These are phyloP conservation scores for Hesperia comma DNA, from an alignment of 2,888 invertebrate genomes.

Conservation along the genomic window DNA sequence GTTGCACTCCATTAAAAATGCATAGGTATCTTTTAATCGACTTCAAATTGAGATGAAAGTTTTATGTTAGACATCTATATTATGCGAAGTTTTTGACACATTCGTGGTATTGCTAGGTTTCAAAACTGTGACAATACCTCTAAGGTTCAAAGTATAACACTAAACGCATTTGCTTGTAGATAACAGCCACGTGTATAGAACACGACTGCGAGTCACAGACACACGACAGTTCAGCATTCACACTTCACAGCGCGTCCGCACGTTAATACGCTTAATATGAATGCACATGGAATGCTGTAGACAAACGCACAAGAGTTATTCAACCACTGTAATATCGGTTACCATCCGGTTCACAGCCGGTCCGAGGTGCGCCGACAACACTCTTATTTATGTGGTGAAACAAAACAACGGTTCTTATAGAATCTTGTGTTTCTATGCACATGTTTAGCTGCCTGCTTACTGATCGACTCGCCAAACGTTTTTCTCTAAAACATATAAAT, in stretches of 20 bases:
- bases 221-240: slow-evolving; percentile 2
- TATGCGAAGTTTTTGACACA: no score
- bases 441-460: background rate
- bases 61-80: no score
- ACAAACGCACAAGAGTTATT: slow-evolving; percentile 33
- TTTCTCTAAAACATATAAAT: no score
- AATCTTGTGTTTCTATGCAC: background rate
- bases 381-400: slow-evolving; percentile 3
- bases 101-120: no score
- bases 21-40: no score
- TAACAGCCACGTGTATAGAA: no score
- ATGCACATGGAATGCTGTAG: slow-evolving; percentile 30
- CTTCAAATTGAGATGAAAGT: no score
- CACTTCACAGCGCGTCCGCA: slow-evolving; percentile 16
- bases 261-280: slow-evolving; percentile 28
- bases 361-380: background rate
- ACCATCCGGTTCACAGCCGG: slow-evolving; percentile 28
- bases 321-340: slow-evolving; percentile 29
- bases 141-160: no score
- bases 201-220: background rate
- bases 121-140: no score
- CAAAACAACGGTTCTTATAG: background rate
- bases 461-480: background rate
- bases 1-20: no score
- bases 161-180: no score